Evolutionary conservation across 2,113 vertebrate species (phyloP).

Genomic region (Silurus asotus): DNA sequence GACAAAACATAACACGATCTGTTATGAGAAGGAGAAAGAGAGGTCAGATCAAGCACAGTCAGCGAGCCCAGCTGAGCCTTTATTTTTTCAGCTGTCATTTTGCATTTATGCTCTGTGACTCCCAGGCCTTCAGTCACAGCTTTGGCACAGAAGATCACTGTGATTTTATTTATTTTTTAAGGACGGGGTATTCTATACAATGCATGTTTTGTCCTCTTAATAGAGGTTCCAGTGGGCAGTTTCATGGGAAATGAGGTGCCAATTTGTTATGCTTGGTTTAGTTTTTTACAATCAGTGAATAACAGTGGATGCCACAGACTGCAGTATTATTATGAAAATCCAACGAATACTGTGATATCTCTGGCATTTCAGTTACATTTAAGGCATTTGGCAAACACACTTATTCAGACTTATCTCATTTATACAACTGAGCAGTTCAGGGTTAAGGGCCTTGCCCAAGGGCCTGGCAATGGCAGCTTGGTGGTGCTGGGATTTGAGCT

Average conservation of each 20-base stretch:
- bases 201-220: constrained; percentile 56
- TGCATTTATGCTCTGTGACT: constrained; percentile 66
- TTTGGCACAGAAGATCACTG: constrained; percentile 55
- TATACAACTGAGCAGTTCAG: too few relatives aligned
- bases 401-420: too few relatives aligned
- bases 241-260: constrained; percentile 58
- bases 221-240: constrained; percentile 65
- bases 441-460: too few relatives aligned
- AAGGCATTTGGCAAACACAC: too few relatives aligned
- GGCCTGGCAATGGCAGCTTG: too few relatives aligned
- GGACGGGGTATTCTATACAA: neutral
- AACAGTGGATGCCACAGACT: constrained; percentile 10
- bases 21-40: constrained; percentile 39
- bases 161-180: constrained; percentile 33
- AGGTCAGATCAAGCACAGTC: constrained; percentile 53
- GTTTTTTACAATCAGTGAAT: constrained; percentile 23
- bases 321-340: constrained; percentile 26
- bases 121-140: constrained; percentile 56
- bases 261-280: constrained; percentile 30
- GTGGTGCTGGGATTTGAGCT: too few relatives aligned
- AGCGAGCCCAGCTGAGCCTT: constrained; percentile 56
- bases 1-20: constrained; percentile 39
- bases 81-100: constrained; percentile 71
- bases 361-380: neutral
- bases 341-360: constrained; percentile 28